Evolutionary conservation across 2,888 invertebrate species (phyloP), one percentile per base, ranked within the genome.

Genomic region (Nezara viridula): DNA sequence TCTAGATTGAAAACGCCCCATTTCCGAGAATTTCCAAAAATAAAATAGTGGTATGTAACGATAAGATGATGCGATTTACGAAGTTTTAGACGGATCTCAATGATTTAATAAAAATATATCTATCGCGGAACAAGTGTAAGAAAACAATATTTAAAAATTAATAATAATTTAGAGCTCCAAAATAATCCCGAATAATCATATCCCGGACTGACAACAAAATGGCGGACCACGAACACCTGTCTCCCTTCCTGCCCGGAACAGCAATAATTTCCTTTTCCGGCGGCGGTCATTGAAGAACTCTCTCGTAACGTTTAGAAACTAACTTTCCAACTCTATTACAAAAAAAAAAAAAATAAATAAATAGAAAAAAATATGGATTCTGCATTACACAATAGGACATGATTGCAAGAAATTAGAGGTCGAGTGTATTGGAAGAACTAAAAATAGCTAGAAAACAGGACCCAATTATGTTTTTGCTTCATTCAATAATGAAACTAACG

Each of bases 181-280:
- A 37, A 73, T 37, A 37, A 73, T 73, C 37, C 21, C 19, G 19
- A 73, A 73, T 21, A 27, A 27, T 73, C 32, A 19, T 12, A 27
- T 21, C 19, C 32, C 12, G 14, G 7, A 60, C 60, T 73, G 60
- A 27, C 60, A 73, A 37, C 81, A 81, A 81, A 44, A 81, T 81
- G 81, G 66, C 5, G 66, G 66, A 12, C 21, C 44, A 12, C 5
- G n/a, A 81, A 12, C 81, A 81, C 81, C 81, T 81, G 81, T 47
- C 81, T 81, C 44, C 81, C 81, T 40, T 40, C 44, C 81, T 81
- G 44, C n/a, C 44, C 81, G 44, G 81, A 44, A 81, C 81, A 81
- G 14, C 21, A 81, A 81, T 81, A 44, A 81, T 81, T 81, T 81
- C 81, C 81, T n/a, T 81, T 81, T 81, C 81, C 81, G 44, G 44